Percentiles rank a stretch among this genome's conserved stretches.
Conservation (phyloP, 2,888 invertebrate species). For the Dicranocentrus wangi region DNA sequence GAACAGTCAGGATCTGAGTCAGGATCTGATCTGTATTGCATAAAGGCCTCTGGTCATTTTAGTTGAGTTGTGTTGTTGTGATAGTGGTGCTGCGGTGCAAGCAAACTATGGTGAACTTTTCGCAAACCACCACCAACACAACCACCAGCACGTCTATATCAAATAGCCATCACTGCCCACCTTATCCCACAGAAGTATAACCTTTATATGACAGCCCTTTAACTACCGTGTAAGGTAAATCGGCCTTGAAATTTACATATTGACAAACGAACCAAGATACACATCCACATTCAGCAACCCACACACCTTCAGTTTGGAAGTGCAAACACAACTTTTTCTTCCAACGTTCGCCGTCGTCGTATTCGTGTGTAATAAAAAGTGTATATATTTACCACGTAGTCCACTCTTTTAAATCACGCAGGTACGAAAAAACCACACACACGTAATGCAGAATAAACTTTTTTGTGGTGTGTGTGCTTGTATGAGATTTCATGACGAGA, state of each 20-base stretch:
- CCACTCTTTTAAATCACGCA: no score
- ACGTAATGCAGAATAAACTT: not conserved
- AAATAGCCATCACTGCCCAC: constrained; percentile 56
- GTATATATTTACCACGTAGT: no score
- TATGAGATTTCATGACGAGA: no score
- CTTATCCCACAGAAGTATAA: constrained; percentile 25
- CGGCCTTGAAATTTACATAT: constrained; percentile 68
- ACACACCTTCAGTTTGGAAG: constrained; percentile 20
- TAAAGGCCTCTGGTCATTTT: constrained; percentile 21
- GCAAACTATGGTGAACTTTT: no score
- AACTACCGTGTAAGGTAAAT: constrained; percentile 64
- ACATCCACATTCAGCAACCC: constrained; percentile 13
- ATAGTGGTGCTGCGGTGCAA: not conserved
- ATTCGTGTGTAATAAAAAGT: no score
- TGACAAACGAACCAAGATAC: constrained; percentile 38
- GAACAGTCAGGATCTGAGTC: not conserved
- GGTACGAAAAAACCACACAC: not conserved
- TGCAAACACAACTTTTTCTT: not conserved
- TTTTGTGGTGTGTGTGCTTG: no score
- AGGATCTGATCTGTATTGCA: constrained; percentile 14
- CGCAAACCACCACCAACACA: not conserved
- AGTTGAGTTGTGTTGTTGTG: not conserved
- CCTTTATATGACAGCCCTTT: constrained; percentile 54
- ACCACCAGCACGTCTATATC: not conserved
- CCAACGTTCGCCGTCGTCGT: not conserved